These are phyloP conservation scores for Madoqua kirkii DNA, from an alignment of 2,113 vertebrate genomes.

Conservation along the genomic window DNA sequence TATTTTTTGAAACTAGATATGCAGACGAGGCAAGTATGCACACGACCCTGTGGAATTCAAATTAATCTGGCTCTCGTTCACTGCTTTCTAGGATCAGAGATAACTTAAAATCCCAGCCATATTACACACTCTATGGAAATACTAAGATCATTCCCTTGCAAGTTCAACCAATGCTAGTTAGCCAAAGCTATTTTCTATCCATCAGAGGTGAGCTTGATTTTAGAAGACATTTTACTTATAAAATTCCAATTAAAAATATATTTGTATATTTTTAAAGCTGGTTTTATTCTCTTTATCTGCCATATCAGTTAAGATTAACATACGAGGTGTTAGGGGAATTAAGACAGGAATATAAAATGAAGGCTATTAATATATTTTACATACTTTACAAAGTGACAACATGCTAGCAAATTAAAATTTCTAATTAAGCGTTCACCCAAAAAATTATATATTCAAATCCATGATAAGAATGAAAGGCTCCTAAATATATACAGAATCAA, in stretches of 20 bases:
- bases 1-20: slow-evolving; percentile 23
- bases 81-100: not conserved
- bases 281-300: not conserved
- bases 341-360: not conserved
- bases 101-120: not conserved
- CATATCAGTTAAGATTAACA: not conserved
- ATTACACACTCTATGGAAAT: not conserved
- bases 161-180: slow-evolving; percentile 25
- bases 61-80: not conserved
- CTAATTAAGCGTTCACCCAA: not conserved
- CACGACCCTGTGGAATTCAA: not conserved
- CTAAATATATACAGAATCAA: not conserved
- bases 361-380: not conserved
- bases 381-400: not conserved
- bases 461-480: slow-evolving; percentile 5
- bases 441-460: not conserved
- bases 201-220: not conserved
- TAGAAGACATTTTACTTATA: not conserved
- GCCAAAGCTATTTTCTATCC: not conserved
- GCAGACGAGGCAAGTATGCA: not conserved
- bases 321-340: not conserved
- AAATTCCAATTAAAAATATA: not conserved
- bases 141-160: not conserved
- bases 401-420: not conserved
- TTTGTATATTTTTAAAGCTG: not conserved